Evolutionary conservation across 1,140 invertebrate genomes (phyloP), one percentile per base, ranked within the genome.

Genomic region (Aphelenchoides besseyi): DNA sequence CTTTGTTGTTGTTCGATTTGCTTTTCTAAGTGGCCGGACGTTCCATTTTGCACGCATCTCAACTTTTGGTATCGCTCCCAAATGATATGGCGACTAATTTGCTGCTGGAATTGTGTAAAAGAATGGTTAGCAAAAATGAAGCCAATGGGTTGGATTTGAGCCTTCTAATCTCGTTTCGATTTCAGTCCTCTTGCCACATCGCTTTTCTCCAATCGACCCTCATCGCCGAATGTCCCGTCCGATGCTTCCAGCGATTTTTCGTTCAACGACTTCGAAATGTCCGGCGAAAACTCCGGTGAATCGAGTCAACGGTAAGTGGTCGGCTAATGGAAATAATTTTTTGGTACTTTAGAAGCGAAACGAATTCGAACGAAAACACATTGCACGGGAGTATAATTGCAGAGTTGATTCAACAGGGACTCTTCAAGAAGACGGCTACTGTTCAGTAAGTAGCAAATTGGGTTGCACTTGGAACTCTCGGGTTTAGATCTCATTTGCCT

Each of bases 91-190:
- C 55, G 23, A 33, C 5, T 59, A 12, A 33, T 59, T 28, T 59
- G 55, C 23, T 59, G 55, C 55, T 59, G 55, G 55, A 59, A 59
- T 59, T 59, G 55, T 18, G 5, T 33, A 33, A 12, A 59, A 28
- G 5, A 33, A 59, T 59, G 55, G 55, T 59, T 29, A 5, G 5
- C 55, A 59, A 33, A 59, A 5, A 8, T 59, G 5, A 59, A 59
- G 55, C 55, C 32, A 8, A 8, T 59, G 18, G 55, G 5, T 33
- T 33, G 5, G 5, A 5, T 59, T 33, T 8, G 12, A 29, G 18
- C 55, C 18, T 23, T 59, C 18, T 33, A 41, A 41, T 41, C n/a
- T n/a, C 5, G n/a, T n/a, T n/a, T 8, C 37, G 37, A 8, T 59
- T 59, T 59, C 18, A 59, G 55, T 33, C 55, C 55, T 5, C 26